Conservation (phyloP, 1,140 invertebrate species). For the Nilaparvata lugens region DNA sequence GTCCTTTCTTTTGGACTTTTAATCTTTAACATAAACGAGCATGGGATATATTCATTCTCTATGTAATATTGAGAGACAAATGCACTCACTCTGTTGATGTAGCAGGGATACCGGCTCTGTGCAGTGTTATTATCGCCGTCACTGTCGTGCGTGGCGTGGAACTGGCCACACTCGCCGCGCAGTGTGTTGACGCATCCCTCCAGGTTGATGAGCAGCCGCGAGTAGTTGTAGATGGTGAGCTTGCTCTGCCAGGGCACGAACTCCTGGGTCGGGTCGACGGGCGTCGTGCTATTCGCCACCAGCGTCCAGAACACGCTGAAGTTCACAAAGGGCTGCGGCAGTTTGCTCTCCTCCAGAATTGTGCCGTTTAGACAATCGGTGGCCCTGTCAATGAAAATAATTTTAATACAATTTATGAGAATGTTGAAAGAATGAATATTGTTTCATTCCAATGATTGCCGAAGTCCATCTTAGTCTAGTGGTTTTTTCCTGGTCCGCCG, state of each 20-base stretch:
- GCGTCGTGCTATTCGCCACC: conserved; percentile 39
- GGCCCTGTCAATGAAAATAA: conserved; percentile 35
- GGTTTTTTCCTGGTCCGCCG: no score
- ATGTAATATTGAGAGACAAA: no score
- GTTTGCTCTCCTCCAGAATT: conserved; percentile 35
- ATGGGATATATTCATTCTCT: no score
- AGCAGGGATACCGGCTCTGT: conserved; percentile 50
- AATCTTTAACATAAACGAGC: no score
- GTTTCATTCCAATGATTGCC: no score
- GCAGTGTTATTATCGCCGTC: conserved; percentile 49
- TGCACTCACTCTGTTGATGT: conserved; percentile 41
- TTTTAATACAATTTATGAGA: no score
- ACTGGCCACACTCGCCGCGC: conserved; percentile 47
- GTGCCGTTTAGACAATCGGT: conserved; percentile 62
- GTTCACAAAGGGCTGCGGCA: conserved; percentile 46
- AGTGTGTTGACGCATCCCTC: conserved; percentile 54
- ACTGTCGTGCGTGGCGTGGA: conserved; percentile 42
- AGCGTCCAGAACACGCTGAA: conserved; percentile 51
- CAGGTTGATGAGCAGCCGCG: conserved; percentile 48
- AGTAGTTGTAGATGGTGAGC: conserved; percentile 47
- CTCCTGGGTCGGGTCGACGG: conserved; percentile 36
- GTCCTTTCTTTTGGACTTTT: no score
- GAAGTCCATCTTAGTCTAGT: no score
- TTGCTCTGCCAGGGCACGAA: conserved; percentile 40
- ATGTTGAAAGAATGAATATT: no score